phyloP scores from a whole-genome alignment of 2,888 invertebrate species.

The Atethmia centrago region DNA sequence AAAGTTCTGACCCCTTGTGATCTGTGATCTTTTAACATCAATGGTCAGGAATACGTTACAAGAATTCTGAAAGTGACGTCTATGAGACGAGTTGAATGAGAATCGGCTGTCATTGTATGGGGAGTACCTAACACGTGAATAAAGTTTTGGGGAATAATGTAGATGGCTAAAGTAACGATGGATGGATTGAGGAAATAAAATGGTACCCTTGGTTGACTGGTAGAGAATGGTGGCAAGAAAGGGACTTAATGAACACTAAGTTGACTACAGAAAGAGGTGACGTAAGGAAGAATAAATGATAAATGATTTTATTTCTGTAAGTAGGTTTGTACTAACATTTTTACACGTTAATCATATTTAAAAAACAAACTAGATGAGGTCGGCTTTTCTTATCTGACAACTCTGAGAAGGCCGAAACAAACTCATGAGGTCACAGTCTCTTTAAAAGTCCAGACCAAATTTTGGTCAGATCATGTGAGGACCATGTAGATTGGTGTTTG shows the following conservation, averaged over 20 bases:
- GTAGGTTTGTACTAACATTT: too few species aligned
- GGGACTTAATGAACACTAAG: not conserved
- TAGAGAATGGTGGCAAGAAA: not conserved
- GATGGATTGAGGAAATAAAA: not conserved
- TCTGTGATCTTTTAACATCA: conserved; percentile 9
- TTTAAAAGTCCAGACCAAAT: too few species aligned
- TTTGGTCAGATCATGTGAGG: too few species aligned
- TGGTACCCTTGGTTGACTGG: too few species aligned
- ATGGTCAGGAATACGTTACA: not conserved
- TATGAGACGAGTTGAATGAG: not conserved
- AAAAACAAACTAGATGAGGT: too few species aligned
- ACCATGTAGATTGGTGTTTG: too few species aligned
- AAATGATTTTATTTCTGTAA: too few species aligned
- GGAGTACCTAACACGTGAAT: not conserved
- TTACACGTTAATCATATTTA: too few species aligned
- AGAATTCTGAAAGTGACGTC: not conserved
- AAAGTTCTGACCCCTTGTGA: not conserved
- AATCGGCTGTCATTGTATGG: not conserved
- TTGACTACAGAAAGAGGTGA: not conserved
- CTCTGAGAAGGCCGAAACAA: too few species aligned
- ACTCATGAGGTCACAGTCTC: too few species aligned
- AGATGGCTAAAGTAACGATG: not conserved
- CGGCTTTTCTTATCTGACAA: too few species aligned
- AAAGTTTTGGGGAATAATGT: not conserved
- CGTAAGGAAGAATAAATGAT: not conserved